Conservation (phyloP, 2,888 invertebrate species). For the Antitype chi region DNA sequence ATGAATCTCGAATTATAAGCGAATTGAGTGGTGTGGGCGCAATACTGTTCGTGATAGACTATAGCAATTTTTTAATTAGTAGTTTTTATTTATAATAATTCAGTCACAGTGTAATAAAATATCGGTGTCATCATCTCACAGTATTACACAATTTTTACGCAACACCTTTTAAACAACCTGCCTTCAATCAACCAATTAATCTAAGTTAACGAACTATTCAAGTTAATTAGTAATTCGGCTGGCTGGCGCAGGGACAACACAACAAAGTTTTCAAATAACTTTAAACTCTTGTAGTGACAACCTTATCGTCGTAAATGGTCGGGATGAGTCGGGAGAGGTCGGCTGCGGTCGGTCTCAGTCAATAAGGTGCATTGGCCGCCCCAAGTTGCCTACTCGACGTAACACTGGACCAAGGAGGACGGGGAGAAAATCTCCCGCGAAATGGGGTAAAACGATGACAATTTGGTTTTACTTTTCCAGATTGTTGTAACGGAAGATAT, state of each 20-base stretch:
- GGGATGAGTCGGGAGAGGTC: slow-evolving; percentile 77
- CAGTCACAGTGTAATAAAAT: not conserved
- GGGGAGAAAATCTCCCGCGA: slow-evolving; percentile 59
- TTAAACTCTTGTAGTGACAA: slow-evolving; percentile 80
- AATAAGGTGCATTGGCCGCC: slow-evolving; percentile 88
- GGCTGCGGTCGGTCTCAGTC: slow-evolving; percentile 83
- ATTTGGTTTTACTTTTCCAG: slow-evolving; percentile 37
- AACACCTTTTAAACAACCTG: slow-evolving; percentile 48
- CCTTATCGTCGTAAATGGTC: slow-evolving; percentile 76
- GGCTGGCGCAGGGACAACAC: slow-evolving; percentile 63
- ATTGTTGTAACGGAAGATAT: slow-evolving; percentile 33
- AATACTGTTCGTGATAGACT: slow-evolving; percentile 48
- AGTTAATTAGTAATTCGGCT: slow-evolving; percentile 74
- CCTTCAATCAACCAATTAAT: slow-evolving; percentile 69
- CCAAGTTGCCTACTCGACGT: slow-evolving; percentile 83
- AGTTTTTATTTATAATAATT: not conserved
- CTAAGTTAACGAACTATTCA: slow-evolving; percentile 72
- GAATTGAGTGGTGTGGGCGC: slow-evolving; percentile 75
- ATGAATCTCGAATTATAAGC: slow-evolving; percentile 90
- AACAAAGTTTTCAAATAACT: slow-evolving; percentile 79
- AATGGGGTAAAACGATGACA: slow-evolving; percentile 54
- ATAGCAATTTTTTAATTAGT: slow-evolving; percentile 17
- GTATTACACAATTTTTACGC: slow-evolving; percentile 46
- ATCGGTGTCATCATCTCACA: slow-evolving; percentile 18
- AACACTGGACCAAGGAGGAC: slow-evolving; percentile 73